Base-by-base conservation (phyloP, 2,797 vertebrate genomes). In the Epinephelus awoara region DNA sequence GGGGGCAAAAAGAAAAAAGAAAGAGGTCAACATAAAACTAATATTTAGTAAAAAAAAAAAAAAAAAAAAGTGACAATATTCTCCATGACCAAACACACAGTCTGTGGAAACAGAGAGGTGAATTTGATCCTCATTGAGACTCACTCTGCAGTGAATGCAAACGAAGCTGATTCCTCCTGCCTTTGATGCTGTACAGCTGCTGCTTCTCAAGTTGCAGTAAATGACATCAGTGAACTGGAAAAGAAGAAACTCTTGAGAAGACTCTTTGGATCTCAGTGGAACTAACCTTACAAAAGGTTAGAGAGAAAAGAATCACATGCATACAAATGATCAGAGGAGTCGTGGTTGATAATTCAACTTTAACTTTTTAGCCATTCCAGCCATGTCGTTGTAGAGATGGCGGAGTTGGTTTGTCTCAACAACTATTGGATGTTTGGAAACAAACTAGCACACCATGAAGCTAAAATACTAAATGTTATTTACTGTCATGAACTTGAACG, bases 151-250 rank as follows among this genome's bases (percentile, higher is more conserved):
- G 12, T 49, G 65, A 68, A 73, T 74, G 70, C 65, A 69, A 54
- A 73, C 42, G 61, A 81, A 54, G 42, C 38, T 2, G 47, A 76
- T 21, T 56, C 21, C 40, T 67, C 27, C 49, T 7, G 42, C 62
- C 65, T 80, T 27, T 69, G 80, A 82, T 27, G 63, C 44, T 11
- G 34, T 7, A 34, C 67, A 52, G 61, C 72, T 66, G 72, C 56
- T 82, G 46, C 56, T 5, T 67, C 52, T 57, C 23, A 56, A 25
- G 62, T 34, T 72, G 52, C 67, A 65, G 29, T 27, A 62, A 67
- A 55, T 57, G 72, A 67, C 73, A 57, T 54, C 49, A 62, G 62
- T 64, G 58, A 50, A 25, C 1, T 13, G 38, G 15, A 25, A 12
- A 42, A 52, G 18, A 54, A 58, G 47, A 10, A 42, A 21, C 38